A percentile compares a stretch with the other conserved stretches of the same genome.
phyloP scores from a whole-genome alignment of 2,797 vertebrate genomes.

The Aratinga solstitialis region DNA sequence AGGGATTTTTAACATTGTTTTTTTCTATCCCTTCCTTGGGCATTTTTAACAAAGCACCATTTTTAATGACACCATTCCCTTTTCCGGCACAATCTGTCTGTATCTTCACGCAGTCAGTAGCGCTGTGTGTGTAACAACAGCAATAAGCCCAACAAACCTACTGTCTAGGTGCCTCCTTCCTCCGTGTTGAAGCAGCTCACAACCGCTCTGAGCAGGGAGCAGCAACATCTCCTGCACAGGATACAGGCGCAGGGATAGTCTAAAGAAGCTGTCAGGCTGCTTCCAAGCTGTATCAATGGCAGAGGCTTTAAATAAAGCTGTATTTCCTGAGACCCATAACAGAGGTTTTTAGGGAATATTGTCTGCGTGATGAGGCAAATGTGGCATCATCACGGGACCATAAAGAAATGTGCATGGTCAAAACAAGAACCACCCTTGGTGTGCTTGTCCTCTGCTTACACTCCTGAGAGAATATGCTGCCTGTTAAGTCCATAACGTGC shows the following conservation, averaged over 20 bases:
- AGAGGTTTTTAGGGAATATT: neutral
- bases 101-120: neutral
- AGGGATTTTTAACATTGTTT: neutral
- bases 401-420: neutral
- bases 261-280: neutral
- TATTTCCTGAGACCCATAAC: neutral
- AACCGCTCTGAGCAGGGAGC: neutral
- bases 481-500: neutral
- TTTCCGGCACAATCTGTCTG: neutral
- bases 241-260: neutral
- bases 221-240: neutral
- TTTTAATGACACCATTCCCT: neutral
- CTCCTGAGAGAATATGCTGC: neutral
- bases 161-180: neutral
- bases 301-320: neutral
- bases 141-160: neutral
- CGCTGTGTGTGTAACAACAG: neutral
- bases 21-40: neutral
- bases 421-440: neutral
- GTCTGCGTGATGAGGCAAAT: neutral
- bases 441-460: neutral
- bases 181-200: neutral
- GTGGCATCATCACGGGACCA: neutral
- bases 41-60: neutral
- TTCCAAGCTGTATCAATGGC: neutral